Evolutionary conservation across 2,888 invertebrate species (phyloP).

Genomic region (Tipula unca): DNA sequence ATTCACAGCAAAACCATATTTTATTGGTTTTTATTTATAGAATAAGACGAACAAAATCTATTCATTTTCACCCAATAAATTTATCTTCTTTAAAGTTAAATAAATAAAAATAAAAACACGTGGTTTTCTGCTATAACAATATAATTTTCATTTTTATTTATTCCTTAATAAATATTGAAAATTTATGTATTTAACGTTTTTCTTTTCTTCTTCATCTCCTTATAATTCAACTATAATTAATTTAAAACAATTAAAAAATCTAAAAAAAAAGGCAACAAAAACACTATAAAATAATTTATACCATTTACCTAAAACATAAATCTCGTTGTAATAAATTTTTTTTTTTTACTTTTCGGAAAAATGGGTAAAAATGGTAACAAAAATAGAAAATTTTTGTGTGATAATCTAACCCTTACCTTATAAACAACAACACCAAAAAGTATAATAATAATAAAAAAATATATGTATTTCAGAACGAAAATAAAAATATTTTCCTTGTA

Average conservation of each 20-base stretch:
- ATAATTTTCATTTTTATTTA: not conserved
- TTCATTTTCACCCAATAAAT: not conserved
- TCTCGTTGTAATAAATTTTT: conserved; percentile 1
- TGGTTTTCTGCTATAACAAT: not conserved
- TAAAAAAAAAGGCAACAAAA: not conserved
- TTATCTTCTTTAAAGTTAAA: not conserved
- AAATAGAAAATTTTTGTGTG: not conserved
- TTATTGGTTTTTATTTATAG: not conserved
- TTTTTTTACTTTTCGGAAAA: not conserved
- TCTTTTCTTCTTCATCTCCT: not conserved
- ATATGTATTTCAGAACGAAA: not conserved
- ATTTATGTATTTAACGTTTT: not conserved
- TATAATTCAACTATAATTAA: not conserved
- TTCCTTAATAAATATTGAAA: not conserved
- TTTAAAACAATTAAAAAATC: conserved; percentile 8
- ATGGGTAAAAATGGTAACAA: not conserved
- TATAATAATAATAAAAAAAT: conserved; percentile 8
- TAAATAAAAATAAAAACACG: not conserved
- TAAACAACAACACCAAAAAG: not conserved
- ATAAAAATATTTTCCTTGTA: conserved; percentile 14
- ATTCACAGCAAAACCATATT: not conserved
- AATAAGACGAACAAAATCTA: not conserved
- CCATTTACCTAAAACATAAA: conserved; percentile 14
- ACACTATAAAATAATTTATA: not conserved
- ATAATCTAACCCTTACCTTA: conserved; percentile 14